Base-by-base conservation (phyloP, 1,140 invertebrate species). In the Melanaphis sacchari region DNA sequence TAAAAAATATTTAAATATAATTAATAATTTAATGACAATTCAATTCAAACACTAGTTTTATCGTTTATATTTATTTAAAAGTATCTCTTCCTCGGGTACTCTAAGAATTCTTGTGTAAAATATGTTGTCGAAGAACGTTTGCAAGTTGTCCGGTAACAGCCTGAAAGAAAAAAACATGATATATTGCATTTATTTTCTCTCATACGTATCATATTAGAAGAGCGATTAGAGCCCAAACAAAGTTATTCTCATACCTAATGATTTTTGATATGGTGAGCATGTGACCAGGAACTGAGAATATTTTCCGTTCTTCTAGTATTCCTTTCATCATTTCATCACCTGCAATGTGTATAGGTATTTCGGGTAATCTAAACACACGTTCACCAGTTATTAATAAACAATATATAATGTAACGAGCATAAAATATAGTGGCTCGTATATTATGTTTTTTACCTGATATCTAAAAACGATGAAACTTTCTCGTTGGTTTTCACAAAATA, bases 401-500 rank as follows among this genome's bases (percentile, higher is more conserved):
- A n/a, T 31, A 36, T 21, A 31, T 91, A 46, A 31, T 41, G 36
- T 46, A 31, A 85, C 15, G 38, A 9, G 11, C 22, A 41, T 38
- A 38, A 26, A 84, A 26, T 26, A 11, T 11, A 85, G 24, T 43
- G 0, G 11, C 59, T 66, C 26, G 7, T n/a, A 15, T 66, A 24
- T 18, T 15, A 43, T 85, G 22, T 43, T 90, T 31, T 36, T 54
- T 89, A 94, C 94, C 93, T 94, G 9, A 94, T 2, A 49, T 94
- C 46, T 54, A 90, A 94, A n/a, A 8, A 15, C 3, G 52, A 31
- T 0, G 76, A 52, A 43, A 93, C 89, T 43, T 49, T 43, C 2
- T 82, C 43, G 54, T 87, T 94, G 2, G 94, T 94, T 43, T 93
- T 38, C 4, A 94, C 59, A 52, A 94, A 94, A 85, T 94, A 94